Evolutionary conservation across 2,797 vertebrate genomes (phyloP).

Genomic region (Amblyopsis hoosieri): DNA sequence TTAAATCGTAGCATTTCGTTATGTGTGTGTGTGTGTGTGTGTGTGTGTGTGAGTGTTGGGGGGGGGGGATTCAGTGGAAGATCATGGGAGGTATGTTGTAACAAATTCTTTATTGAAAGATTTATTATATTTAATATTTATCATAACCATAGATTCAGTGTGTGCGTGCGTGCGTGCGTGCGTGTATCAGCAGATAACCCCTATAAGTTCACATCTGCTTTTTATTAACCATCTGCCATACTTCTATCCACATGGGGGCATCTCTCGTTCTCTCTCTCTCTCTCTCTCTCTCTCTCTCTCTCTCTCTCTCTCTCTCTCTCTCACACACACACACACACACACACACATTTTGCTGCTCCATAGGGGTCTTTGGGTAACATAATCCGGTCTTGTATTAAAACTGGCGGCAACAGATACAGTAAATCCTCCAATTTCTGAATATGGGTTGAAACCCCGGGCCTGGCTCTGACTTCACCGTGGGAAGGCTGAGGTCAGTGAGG

Average conservation of each 20-base stretch:
- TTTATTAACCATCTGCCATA: slow-evolving; percentile 45
- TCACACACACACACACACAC: slow-evolving; percentile 18
- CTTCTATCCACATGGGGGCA: slow-evolving; percentile 12
- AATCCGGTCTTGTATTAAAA: slow-evolving; percentile 41
- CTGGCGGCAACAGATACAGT: slow-evolving; percentile 42
- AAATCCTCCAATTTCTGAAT: slow-evolving; percentile 23
- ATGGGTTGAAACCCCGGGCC: slow-evolving; percentile 34
- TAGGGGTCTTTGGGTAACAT: slow-evolving; percentile 30
- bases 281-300: not conserved
- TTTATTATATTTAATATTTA: slow-evolving; percentile 2
- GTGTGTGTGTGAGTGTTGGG: too few species aligned
- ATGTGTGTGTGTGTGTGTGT: too few species aligned
- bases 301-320: slow-evolving; percentile 6
- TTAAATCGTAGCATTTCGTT: too few species aligned
- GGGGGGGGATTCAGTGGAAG: too few species aligned
- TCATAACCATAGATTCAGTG: not conserved
- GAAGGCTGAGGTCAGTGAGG: slow-evolving; percentile 14
- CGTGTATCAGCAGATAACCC: slow-evolving; percentile 13
- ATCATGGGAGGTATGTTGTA: not conserved
- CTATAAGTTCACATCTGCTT: slow-evolving; percentile 52
- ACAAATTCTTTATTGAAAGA: slow-evolving; percentile 8
- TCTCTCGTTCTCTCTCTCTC: not conserved
- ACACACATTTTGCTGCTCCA: slow-evolving; percentile 15
- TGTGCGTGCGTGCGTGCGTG: not conserved
- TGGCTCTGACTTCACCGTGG: not conserved